phyloP scores from a whole-genome alignment of 2,113 vertebrate species.

The Podiceps cristatus region DNA sequence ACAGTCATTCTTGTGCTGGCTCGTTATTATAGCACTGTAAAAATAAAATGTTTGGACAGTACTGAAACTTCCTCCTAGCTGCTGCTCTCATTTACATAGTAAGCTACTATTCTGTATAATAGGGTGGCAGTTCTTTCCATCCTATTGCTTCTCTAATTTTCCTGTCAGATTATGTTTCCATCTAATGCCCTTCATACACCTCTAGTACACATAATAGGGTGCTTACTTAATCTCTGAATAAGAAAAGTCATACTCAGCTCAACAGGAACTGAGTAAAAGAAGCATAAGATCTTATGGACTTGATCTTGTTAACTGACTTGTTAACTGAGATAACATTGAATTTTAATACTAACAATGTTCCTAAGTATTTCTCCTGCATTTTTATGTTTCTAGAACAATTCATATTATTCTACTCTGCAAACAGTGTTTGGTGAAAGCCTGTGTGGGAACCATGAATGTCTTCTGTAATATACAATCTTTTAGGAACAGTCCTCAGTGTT shows the following conservation, averaged over 20 bases:
- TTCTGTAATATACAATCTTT: not conserved
- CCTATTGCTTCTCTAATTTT: conserved; percentile 9
- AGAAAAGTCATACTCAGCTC: not conserved
- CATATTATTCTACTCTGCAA: not conserved
- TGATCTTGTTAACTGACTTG: not conserved
- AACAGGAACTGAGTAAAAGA: not conserved
- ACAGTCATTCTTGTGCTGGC: conserved; percentile 39
- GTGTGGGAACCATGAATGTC: not conserved
- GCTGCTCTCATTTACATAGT: not conserved
- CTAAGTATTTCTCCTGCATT: not conserved
- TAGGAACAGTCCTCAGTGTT: not conserved
- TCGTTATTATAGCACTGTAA: conserved; percentile 15
- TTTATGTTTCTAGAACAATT: not conserved
- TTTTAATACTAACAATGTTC: not conserved
- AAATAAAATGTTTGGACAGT: conserved; percentile 34
- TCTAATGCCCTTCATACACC: not conserved
- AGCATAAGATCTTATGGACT: not conserved
- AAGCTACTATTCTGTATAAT: not conserved
- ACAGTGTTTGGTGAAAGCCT: not conserved
- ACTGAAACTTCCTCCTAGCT: conserved; percentile 1
- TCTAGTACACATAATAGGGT: not conserved
- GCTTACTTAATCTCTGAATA: not conserved
- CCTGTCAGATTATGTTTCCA: conserved; percentile 12
- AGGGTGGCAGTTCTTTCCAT: not conserved
- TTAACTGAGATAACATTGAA: not conserved